These are phyloP conservation scores for Drosophila antonietae DNA, from an alignment of 2,888 invertebrate genomes.

Conservation along the genomic window DNA sequence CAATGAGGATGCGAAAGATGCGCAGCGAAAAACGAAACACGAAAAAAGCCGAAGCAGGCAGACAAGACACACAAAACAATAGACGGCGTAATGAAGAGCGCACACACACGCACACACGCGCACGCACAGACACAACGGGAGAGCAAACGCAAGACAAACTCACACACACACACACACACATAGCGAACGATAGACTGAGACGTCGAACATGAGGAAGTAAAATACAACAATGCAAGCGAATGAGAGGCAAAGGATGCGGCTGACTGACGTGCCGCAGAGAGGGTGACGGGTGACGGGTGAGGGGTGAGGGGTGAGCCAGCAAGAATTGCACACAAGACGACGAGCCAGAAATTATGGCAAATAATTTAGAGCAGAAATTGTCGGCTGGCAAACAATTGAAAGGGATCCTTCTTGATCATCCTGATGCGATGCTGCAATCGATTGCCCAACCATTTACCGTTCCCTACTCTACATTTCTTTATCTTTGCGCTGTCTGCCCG, in stretches of 20 bases:
- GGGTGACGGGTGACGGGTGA: slow-evolving; percentile 19
- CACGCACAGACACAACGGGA: slow-evolving; percentile 41
- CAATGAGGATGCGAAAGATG: slow-evolving; percentile 52
- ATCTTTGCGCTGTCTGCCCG: slow-evolving; percentile 25
- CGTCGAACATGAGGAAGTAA: slow-evolving; percentile 72
- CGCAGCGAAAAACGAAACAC: slow-evolving; percentile 9
- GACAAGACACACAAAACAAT: slow-evolving; percentile 63
- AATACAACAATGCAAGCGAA: slow-evolving; percentile 63
- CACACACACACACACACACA: slow-evolving; percentile 6
- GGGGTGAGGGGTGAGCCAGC: background rate
- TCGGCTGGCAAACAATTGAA: slow-evolving; percentile 60
- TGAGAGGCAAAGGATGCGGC: slow-evolving; percentile 66
- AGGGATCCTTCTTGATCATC: slow-evolving; percentile 52
- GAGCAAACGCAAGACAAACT: slow-evolving; percentile 33
- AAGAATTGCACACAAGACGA: slow-evolving; percentile 57
- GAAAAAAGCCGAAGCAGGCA: slow-evolving; percentile 32
- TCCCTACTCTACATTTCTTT: slow-evolving; percentile 29
- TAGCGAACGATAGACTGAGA: slow-evolving; percentile 36
- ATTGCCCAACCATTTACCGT: slow-evolving; percentile 37
- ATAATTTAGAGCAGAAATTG: slow-evolving; percentile 81
- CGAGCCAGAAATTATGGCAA: slow-evolving; percentile 77
- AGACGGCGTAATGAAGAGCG: slow-evolving; percentile 70
- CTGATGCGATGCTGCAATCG: slow-evolving; percentile 39
- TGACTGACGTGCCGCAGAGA: slow-evolving; percentile 51
- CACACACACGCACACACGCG: slow-evolving; percentile 33